Percentiles rank a stretch among this genome's conserved stretches.
phyloP scores from a whole-genome alignment of 2,888 invertebrate genomes.

The Cyaniris semiargus region DNA sequence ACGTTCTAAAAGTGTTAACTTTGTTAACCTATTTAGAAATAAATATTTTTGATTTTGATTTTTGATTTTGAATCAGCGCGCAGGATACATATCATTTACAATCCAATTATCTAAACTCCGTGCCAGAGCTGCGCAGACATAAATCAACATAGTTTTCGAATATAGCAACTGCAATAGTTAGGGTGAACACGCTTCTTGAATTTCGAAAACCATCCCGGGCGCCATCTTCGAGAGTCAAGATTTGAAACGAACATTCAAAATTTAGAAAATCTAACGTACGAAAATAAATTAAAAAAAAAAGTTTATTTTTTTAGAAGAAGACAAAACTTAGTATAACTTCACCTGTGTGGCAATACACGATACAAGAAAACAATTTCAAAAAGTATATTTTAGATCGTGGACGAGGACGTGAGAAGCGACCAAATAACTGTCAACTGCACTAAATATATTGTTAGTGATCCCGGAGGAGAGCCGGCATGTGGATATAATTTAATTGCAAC shows the following conservation, averaged over 20 bases:
- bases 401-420: background rate
- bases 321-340: background rate
- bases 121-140: conserved; percentile 62
- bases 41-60: no score
- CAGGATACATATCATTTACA: conserved; percentile 37
- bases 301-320: background rate
- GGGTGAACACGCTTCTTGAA: conserved; percentile 40
- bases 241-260: background rate
- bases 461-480: conserved; percentile 20
- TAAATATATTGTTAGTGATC: conserved; percentile 17
- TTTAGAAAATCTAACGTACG: background rate
- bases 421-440: conserved; percentile 13
- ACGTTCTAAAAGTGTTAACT: no score
- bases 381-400: conserved; percentile 15
- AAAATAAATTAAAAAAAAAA: background rate
- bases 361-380: background rate
- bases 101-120: conserved; percentile 38
- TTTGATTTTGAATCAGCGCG: no score
- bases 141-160: conserved; percentile 65
- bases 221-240: background rate
- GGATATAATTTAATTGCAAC: conserved; percentile 27
- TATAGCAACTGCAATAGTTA: conserved; percentile 60
- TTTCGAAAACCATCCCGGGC: conserved; percentile 18
- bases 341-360: background rate
- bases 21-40: no score